Evolutionary conservation across 2,888 invertebrate species (phyloP), one percentile per base, ranked within the genome.

Genomic region (Epistrophe eligans): DNA sequence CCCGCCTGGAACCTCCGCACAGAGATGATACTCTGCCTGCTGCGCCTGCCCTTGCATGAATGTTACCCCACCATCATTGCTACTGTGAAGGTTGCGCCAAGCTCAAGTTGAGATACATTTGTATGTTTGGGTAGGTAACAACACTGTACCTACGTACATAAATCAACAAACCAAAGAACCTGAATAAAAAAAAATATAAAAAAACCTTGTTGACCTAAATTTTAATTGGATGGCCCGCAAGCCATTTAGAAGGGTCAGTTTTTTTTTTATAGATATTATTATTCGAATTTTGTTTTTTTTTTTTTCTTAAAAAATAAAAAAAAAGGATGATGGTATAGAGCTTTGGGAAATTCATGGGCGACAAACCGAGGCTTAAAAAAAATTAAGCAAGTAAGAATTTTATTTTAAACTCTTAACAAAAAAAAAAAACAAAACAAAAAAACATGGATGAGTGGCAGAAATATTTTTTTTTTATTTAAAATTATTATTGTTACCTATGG

Each of bases 231-330:
- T 83, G 52, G 32, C 76, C 87, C 87, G 52, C 67, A 17, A 67
- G 87, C 79, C 8, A 32, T 72, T 66, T 87, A 82, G 77, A 87
- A 87, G 87, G 87, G 87, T 87, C 87, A 87, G 87, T 87, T 83
- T 67, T 67, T 35, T 28, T 19, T 40, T 4, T 32, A 45, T 28
- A 28, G 28, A 45, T 48, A 45, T 48, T 45, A 70, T 77, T 79
- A 58, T 74, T 79, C 66, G 70, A 71, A 43, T 28, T 32, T 13
- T 60, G 19, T 38, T 38, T 38, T 32, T 38, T 35, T 7, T 55
- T 15, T 8, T n/a, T n/a, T n/a, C n/a, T n/a, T n/a, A n/a, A 28
- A n/a, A 24, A 32, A 19, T 40, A n/a, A 35, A 2, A 35, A 32
- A 17, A 13, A 45, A 28, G 8, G 9, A 48, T 15, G 32, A 55